phyloP scores from a whole-genome alignment of 2,888 invertebrate species.

The Conchocele bisecta region DNA sequence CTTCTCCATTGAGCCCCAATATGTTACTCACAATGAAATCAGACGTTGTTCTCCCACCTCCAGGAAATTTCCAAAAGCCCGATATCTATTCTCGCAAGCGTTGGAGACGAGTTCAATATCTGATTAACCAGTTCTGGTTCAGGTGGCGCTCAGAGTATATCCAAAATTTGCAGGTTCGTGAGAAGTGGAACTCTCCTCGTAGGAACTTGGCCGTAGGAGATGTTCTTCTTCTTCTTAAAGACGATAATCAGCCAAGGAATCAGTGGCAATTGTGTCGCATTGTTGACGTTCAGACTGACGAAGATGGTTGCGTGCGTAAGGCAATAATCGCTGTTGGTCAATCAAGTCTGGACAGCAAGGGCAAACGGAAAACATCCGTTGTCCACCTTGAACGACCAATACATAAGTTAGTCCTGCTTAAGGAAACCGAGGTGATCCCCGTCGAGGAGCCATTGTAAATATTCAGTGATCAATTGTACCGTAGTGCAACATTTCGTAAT shows the following conservation, averaged over 20 bases:
- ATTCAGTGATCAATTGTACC: too few relatives aligned
- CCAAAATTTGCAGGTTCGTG: conserved; percentile 28
- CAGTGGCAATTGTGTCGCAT: conserved; percentile 41
- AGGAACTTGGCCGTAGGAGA: conserved; percentile 48
- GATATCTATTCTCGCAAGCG: conserved; percentile 52
- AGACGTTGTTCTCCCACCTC: conserved; percentile 38
- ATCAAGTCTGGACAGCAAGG: neutral
- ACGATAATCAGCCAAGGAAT: conserved; percentile 43
- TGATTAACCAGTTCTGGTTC: conserved; percentile 58
- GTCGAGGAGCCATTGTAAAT: too few relatives aligned
- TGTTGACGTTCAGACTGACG: conserved; percentile 2
- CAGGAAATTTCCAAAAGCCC: conserved; percentile 46
- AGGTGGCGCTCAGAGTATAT: conserved; percentile 59
- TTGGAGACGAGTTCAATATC: conserved; percentile 55
- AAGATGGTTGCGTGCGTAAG: conserved; percentile 45
- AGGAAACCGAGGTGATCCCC: too few relatives aligned
- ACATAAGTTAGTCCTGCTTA: conserved; percentile 50
- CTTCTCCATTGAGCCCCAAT: conserved; percentile 19
- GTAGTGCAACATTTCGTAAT: too few relatives aligned
- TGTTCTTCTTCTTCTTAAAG: conserved; percentile 50
- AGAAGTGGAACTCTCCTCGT: conserved; percentile 32
- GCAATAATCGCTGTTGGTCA: conserved; percentile 29
- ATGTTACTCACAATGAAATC: conserved; percentile 1
- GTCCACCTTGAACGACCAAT: conserved; percentile 43
- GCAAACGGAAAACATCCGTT: conserved; percentile 11